phyloP scores from a whole-genome alignment of 64 coral and sea anemone genomes.

The Montipora sp. region DNA sequence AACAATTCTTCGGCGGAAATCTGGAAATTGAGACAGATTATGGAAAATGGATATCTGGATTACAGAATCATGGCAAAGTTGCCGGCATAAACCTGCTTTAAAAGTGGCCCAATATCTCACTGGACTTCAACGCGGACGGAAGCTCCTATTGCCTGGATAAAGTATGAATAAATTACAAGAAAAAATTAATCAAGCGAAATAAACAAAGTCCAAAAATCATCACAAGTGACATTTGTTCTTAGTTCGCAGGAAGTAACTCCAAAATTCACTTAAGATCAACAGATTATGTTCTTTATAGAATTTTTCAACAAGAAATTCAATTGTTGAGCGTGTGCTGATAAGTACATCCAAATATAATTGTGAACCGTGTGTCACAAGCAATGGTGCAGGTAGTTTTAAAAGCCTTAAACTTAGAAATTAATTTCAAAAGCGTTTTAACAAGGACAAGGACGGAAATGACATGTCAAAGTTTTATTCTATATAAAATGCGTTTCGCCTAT shows the following conservation, averaged over 20 bases:
- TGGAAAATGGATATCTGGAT: not conserved
- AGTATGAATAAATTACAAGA: slow-evolving; percentile 48
- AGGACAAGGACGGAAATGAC: too few relatives aligned
- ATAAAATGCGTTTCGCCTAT: not conserved
- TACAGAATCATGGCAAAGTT: slow-evolving; percentile 29
- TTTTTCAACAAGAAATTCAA: too few relatives aligned
- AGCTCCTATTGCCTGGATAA: not conserved
- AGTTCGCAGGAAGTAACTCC: not conserved
- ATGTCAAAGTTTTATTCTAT: too few relatives aligned
- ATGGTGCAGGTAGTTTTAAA: not conserved
- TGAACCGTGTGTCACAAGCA: not conserved
- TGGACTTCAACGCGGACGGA: not conserved
- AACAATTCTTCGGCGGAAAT: not conserved
- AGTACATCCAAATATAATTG: not conserved
- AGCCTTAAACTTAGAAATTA: not conserved
- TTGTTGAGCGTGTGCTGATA: too few relatives aligned
- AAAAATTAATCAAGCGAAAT: slow-evolving; percentile 46
- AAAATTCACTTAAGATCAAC: not conserved
- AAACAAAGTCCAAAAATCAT: slow-evolving; percentile 12
- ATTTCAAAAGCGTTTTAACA: not conserved
- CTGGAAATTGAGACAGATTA: not conserved
- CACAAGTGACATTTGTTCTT: slow-evolving; percentile 8
- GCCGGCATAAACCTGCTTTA: not conserved
- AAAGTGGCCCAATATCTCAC: not conserved
- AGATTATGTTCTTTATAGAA: too few relatives aligned